Conservation (phyloP, 2,888 invertebrate species). For the Odontomyia ornata region DNA sequence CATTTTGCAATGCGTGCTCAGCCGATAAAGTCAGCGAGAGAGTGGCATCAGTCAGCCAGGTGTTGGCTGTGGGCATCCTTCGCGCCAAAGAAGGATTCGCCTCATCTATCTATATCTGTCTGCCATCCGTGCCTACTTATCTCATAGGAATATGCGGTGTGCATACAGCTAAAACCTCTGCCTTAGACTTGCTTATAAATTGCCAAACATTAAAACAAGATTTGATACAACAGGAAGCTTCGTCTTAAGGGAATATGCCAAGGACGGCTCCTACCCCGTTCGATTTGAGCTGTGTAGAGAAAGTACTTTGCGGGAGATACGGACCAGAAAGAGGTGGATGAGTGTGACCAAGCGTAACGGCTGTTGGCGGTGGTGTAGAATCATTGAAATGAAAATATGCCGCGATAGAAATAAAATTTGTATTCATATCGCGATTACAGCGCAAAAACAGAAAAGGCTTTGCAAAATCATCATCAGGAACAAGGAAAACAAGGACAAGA, state of each 20-base stretch:
- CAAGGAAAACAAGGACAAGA: background rate
- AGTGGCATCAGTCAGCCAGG: slow-evolving; percentile 9
- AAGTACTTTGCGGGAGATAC: too few relatives aligned
- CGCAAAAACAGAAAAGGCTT: slow-evolving; percentile 45
- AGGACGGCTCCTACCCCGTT: too few relatives aligned
- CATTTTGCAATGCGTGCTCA: slow-evolving; percentile 26
- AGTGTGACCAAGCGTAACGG: background rate
- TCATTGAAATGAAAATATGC: slow-evolving; percentile 39
- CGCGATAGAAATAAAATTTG: slow-evolving; percentile 46
- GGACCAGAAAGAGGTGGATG: background rate
- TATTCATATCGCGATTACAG: slow-evolving; percentile 48
- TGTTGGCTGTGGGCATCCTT: background rate
- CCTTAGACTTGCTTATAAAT: slow-evolving; percentile 47
- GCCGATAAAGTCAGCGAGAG: slow-evolving; percentile 20
- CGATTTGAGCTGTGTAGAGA: too few relatives aligned
- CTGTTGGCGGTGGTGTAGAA: background rate
- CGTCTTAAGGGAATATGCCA: slow-evolving; percentile 3
- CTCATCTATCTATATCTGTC: too few relatives aligned
- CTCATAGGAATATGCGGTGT: background rate
- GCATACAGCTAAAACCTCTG: slow-evolving; percentile 28
- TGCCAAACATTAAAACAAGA: slow-evolving; percentile 49
- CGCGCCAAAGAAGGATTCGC: background rate
- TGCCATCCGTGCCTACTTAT: background rate
- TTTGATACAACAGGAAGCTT: slow-evolving; percentile 41
- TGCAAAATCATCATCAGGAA: slow-evolving; percentile 18